Evolutionary conservation across 2,113 vertebrate genomes (phyloP).

Genomic region (Oceanites oceanicus): DNA sequence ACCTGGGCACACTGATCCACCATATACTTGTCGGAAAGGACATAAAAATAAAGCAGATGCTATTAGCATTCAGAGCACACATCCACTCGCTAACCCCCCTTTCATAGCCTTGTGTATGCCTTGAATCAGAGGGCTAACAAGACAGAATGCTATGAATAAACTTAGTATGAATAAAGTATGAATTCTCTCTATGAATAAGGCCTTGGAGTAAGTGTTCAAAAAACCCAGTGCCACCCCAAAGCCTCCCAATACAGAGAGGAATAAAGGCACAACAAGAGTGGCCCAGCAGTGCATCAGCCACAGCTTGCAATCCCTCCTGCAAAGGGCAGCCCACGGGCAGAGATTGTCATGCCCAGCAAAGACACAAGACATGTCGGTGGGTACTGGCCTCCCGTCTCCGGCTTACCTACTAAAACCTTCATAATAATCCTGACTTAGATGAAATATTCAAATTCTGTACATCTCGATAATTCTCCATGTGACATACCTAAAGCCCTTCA

Average conservation of each 20-base stretch:
- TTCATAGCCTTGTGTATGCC: slow-evolving; percentile 56
- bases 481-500: background rate
- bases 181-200: slow-evolving; percentile 55
- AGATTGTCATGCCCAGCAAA: background rate
- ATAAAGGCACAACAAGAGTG: slow-evolving; percentile 16
- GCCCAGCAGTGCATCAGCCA: background rate
- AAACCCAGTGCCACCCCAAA: slow-evolving; percentile 1
- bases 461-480: rapidly evolving
- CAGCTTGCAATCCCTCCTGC: background rate
- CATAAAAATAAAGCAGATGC: slow-evolving; percentile 55
- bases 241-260: background rate
- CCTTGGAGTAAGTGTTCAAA: slow-evolving; percentile 27
- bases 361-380: rapidly evolving
- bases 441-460: background rate
- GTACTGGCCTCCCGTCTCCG: background rate
- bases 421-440: background rate
- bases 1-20: slow-evolving; percentile 53
- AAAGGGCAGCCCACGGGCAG: background rate
- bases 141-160: slow-evolving; percentile 65
- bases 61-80: slow-evolving; percentile 63
- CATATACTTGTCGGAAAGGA: background rate
- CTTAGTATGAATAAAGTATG: slow-evolving; percentile 61
- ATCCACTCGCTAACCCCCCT: slow-evolving; percentile 59
- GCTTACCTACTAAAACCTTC: background rate
- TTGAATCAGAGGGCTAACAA: slow-evolving; percentile 56